phyloP scores from a whole-genome alignment of 1,140 invertebrate species.

The Doryteuthis pealeii region DNA sequence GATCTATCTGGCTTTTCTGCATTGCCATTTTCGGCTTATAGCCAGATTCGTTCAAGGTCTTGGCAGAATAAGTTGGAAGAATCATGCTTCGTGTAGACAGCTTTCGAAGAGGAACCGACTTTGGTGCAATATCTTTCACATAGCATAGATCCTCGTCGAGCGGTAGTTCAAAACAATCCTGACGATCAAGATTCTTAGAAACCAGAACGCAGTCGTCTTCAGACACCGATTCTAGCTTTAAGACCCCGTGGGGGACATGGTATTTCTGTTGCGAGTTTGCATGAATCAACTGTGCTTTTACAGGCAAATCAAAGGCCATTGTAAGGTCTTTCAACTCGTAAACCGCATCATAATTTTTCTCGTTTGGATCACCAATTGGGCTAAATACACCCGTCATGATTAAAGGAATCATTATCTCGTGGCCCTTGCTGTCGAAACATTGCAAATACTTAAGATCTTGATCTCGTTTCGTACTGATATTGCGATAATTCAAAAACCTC shows the following conservation, averaged over 20 bases:
- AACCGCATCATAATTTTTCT: slow-evolving; percentile 49
- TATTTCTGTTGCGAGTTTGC: slow-evolving; percentile 19
- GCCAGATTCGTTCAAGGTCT: not conserved
- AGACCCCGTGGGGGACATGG: slow-evolving; percentile 34
- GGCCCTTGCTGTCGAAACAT: slow-evolving; percentile 41
- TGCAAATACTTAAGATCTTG: slow-evolving; percentile 53
- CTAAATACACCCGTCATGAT: slow-evolving; percentile 54
- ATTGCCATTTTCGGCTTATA: slow-evolving; percentile 7
- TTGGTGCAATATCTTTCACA: slow-evolving; percentile 35
- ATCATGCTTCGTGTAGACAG: not conserved
- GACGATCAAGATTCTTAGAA: slow-evolving; percentile 26
- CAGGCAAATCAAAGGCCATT: slow-evolving; percentile 46
- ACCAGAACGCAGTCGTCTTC: slow-evolving; percentile 41
- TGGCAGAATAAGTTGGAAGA: slow-evolving; percentile 6
- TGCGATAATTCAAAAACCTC: slow-evolving; percentile 40
- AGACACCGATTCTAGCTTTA: slow-evolving; percentile 37
- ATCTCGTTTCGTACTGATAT: slow-evolving; percentile 29
- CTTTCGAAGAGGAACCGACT: slow-evolving; percentile 9
- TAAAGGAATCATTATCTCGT: slow-evolving; percentile 53
- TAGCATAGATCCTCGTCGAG: slow-evolving; percentile 38
- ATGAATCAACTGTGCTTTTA: slow-evolving; percentile 48
- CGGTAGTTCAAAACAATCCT: slow-evolving; percentile 39
- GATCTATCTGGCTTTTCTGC: slow-evolving; percentile 23
- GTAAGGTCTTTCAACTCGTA: slow-evolving; percentile 53
- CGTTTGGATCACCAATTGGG: slow-evolving; percentile 44